Evolutionary conservation across 2,113 vertebrate species (phyloP).

Genomic region (Cricetomys ansorgei): DNA sequence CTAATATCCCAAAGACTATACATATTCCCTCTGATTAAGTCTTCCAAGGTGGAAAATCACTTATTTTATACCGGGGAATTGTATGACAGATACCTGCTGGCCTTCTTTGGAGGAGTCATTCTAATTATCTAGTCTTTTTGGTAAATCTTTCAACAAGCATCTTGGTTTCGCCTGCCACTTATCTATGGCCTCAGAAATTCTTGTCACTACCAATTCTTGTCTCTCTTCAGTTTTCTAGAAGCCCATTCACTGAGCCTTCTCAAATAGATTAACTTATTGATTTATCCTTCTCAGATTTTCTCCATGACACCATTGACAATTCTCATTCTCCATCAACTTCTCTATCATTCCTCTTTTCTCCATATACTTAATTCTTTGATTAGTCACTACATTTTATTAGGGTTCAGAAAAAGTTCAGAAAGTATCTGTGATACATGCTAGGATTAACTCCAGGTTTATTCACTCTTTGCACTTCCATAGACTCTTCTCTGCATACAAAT

Average conservation of each 20-base stretch:
- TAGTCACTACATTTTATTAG: neutral
- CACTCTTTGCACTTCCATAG: neutral
- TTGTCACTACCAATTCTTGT: neutral
- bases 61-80: neutral
- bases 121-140: neutral
- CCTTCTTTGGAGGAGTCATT: neutral
- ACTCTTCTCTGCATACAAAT: neutral
- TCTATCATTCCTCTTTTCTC: neutral
- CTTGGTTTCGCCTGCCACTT: neutral
- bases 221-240: neutral
- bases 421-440: fast-evolving
- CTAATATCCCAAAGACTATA: neutral
- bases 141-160: neutral
- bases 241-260: neutral
- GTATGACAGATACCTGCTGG: fast-evolving
- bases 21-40: neutral
- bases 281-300: neutral
- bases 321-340: neutral
- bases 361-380: neutral
- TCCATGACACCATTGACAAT: neutral
- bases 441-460: neutral
- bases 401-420: neutral
- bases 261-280: neutral
- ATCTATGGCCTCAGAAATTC: neutral
- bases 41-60: neutral